A percentile compares a stretch with the other conserved stretches of the same genome.
Evolutionary conservation across 2,113 vertebrate genomes (phyloP).

Genomic region (Toxostoma redivivum): DNA sequence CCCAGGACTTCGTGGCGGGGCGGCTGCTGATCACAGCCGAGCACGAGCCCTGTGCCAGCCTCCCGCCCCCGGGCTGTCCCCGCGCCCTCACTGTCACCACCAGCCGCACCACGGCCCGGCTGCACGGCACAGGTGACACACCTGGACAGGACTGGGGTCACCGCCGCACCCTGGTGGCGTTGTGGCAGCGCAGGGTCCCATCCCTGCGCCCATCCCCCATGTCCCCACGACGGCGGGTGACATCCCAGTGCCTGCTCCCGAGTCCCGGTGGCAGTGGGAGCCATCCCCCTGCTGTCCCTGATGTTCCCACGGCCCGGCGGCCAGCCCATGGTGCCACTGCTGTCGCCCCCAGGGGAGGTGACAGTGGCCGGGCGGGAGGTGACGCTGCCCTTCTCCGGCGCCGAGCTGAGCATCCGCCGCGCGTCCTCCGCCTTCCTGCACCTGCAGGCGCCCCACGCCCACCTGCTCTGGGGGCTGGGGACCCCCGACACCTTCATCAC

Average conservation of each 20-base stretch:
- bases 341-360: slow-evolving; percentile 70
- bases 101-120: slow-evolving; percentile 65
- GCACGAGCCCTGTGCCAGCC: slow-evolving; percentile 61
- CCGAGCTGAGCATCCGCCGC: slow-evolving; percentile 65
- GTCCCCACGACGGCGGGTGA: background rate
- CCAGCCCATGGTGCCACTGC: background rate
- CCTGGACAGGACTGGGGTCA: rapidly evolving
- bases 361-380: slow-evolving; percentile 74
- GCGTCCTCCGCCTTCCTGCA: slow-evolving; percentile 85
- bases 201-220: background rate
- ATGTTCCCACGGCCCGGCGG: background rate
- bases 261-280: no score
- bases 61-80: slow-evolving; percentile 65
- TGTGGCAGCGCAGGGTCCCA: background rate
- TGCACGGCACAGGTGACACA: slow-evolving; percentile 79
- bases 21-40: slow-evolving; percentile 74
- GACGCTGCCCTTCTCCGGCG: slow-evolving; percentile 72
- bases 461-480: slow-evolving; percentile 82
- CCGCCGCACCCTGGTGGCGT: rapidly evolving
- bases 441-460: slow-evolving; percentile 77
- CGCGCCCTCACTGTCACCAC: slow-evolving; percentile 72
- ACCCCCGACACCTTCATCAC: slow-evolving; percentile 76
- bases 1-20: slow-evolving; percentile 81
- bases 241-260: background rate
- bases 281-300: background rate